Percentiles rank a stretch among this genome's conserved stretches.
These are phyloP conservation scores for Pogonocherus hispidulus DNA, from an alignment of 2,888 invertebrate species.

Conservation along the genomic window DNA sequence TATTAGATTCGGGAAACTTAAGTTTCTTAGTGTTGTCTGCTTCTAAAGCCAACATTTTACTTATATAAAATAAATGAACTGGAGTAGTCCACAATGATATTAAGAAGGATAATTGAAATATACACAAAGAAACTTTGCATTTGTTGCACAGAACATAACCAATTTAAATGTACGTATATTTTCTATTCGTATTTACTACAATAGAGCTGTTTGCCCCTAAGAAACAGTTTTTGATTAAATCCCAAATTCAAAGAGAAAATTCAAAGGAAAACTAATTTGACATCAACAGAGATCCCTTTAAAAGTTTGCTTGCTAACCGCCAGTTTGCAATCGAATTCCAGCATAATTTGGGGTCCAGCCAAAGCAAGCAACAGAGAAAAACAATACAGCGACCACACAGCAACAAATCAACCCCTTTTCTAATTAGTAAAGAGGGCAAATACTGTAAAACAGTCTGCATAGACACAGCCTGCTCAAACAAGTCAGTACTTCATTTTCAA, in stretches of 20 bases:
- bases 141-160: not conserved
- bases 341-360: not conserved
- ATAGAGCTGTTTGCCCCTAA: constrained; percentile 12
- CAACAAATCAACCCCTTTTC: constrained; percentile 18
- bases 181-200: not conserved
- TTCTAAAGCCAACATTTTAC: too few species aligned
- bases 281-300: constrained; percentile 15
- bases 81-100: too few species aligned
- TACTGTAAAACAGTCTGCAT: constrained; percentile 7
- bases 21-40: too few species aligned
- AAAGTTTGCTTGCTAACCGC: constrained; percentile 5
- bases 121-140: not conserved
- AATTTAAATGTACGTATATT: not conserved
- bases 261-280: constrained; percentile 20
- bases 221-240: constrained; percentile 17
- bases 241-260: not conserved
- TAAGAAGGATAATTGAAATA: not conserved
- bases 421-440: constrained; percentile 17
- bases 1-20: too few species aligned
- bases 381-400: constrained; percentile 16
- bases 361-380: constrained; percentile 9
- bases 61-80: too few species aligned
- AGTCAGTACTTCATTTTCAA: constrained; percentile 2
- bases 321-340: constrained; percentile 12
- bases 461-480: constrained; percentile 5